phyloP scores from a whole-genome alignment of 1,140 invertebrate species.

The Ceratoteleas bidentatus region DNA sequence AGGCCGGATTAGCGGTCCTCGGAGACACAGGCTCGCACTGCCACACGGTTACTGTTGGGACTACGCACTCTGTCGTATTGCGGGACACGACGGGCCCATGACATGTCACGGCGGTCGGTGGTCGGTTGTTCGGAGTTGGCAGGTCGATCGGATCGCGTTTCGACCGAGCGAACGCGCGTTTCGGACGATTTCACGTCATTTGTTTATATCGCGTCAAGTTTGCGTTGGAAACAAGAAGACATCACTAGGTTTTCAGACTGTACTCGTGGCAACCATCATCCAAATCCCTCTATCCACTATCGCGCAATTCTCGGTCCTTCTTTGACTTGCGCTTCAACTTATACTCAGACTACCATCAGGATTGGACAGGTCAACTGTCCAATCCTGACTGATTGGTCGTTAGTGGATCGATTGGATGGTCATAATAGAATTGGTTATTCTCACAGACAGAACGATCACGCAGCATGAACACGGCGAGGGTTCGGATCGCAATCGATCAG shows the following conservation, averaged over 20 bases:
- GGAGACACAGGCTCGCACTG: conserved; percentile 82
- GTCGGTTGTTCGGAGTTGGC: conserved; percentile 68
- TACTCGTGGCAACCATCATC: conserved; percentile 39
- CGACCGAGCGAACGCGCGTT: conserved; percentile 76
- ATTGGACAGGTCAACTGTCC: not conserved
- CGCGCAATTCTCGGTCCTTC: too few relatives aligned
- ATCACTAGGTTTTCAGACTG: conserved; percentile 44
- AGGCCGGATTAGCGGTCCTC: conserved; percentile 81
- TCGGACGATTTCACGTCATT: conserved; percentile 40
- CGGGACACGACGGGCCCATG: conserved; percentile 64
- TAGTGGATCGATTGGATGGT: conserved; percentile 1
- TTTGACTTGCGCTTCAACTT: not conserved
- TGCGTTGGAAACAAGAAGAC: conserved; percentile 60
- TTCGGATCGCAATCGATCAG: conserved; percentile 49
- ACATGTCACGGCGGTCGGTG: conserved; percentile 62
- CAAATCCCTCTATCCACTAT: conserved; percentile 1
- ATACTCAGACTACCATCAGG: too few relatives aligned
- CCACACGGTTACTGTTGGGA: conserved; percentile 81
- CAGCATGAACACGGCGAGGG: conserved; percentile 50
- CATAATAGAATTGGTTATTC: conserved; percentile 40
- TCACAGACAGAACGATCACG: conserved; percentile 56
- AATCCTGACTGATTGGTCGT: not conserved
- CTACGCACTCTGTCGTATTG: conserved; percentile 78
- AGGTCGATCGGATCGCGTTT: conserved; percentile 73
- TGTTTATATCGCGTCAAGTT: conserved; percentile 51